A percentile compares a stretch with the other conserved stretches of the same genome.
Evolutionary conservation across 2,113 vertebrate genomes (phyloP).

Genomic region (Callithrix jacchus): DNA sequence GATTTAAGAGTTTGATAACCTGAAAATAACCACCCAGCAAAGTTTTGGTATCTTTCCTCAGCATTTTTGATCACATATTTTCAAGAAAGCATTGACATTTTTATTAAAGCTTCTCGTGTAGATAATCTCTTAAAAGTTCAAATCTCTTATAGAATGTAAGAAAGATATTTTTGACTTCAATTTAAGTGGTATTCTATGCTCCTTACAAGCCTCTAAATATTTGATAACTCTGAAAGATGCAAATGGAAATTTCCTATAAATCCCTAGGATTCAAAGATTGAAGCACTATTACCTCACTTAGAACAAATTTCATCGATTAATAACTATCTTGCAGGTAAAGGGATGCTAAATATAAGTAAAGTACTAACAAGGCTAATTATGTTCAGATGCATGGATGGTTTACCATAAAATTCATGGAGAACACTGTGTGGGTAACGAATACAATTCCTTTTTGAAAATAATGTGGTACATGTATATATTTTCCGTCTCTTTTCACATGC

Average conservation of each 20-base stretch:
- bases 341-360: neutral
- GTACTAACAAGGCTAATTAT: neutral
- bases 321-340: neutral
- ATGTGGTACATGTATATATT: neutral
- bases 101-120: neutral
- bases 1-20: neutral
- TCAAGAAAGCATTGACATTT: neutral
- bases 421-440: neutral
- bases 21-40: neutral
- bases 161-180: neutral
- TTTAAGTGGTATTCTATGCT: neutral
- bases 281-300: neutral
- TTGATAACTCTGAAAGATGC: neutral
- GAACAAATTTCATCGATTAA: conserved; percentile 27
- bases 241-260: neutral
- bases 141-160: neutral
- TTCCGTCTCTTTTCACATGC: neutral
- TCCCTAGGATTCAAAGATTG: neutral
- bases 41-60: neutral
- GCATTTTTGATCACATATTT: neutral
- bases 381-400: neutral
- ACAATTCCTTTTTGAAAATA: neutral
- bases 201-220: neutral
- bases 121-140: neutral
- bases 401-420: neutral